Conservation (phyloP, 2,113 vertebrate species). For the Coptodon rendalli region DNA sequence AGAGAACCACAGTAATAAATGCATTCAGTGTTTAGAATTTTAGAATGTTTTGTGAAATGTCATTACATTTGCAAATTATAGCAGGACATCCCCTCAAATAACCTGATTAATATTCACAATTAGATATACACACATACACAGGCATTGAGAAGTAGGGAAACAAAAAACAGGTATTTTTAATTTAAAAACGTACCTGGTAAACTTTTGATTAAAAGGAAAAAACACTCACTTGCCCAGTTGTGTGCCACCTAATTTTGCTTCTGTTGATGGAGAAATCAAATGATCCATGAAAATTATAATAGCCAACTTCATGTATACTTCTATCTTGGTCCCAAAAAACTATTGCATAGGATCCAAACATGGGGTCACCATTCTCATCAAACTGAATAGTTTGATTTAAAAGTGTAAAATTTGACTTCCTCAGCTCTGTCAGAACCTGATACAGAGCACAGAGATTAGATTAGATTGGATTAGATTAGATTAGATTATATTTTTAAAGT, state of each 20-base stretch:
- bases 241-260: constrained; percentile 62
- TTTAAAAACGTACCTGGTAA: no score
- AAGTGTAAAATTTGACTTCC: constrained; percentile 75
- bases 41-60: neutral
- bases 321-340: constrained; percentile 69
- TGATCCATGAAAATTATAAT: neutral
- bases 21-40: no score
- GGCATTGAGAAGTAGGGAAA: neutral
- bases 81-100: neutral
- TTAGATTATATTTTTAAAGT: no score
- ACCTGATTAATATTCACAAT: neutral
- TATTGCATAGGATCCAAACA: constrained; percentile 62
- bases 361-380: constrained; percentile 67
- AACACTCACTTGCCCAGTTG: neutral
- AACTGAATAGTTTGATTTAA: constrained; percentile 67
- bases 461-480: neutral
- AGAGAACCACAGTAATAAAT: neutral
- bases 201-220: no score
- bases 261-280: neutral
- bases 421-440: constrained; percentile 55
- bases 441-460: neutral
- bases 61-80: neutral
- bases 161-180: neutral
- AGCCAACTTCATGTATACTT: neutral
- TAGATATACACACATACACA: neutral